These are phyloP conservation scores for Idaea biselata DNA, from an alignment of 2,888 invertebrate species.

Conservation along the genomic window DNA sequence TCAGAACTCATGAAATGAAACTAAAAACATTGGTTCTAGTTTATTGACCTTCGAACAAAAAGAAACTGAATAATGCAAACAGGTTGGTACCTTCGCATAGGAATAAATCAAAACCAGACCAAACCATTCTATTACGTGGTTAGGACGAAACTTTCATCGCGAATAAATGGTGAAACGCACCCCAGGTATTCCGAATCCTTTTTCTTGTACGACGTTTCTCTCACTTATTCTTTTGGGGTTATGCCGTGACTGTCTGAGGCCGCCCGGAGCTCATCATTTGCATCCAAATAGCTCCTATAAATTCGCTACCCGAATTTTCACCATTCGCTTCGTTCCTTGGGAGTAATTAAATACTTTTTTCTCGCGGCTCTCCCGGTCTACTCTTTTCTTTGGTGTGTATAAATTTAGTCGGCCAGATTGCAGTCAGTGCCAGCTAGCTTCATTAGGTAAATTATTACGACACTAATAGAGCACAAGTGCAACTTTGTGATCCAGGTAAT, in stretches of 20 bases:
- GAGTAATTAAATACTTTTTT: conserved; percentile 79
- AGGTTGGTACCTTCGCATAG: conserved; percentile 18
- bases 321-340: conserved; percentile 73
- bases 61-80: conserved; percentile 25
- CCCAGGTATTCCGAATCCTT: conserved; percentile 56
- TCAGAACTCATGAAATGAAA: conserved; percentile 2
- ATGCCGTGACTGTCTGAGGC: conserved; percentile 62
- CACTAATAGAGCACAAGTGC: conserved; percentile 33
- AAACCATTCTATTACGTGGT: conserved; percentile 42
- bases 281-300: conserved; percentile 80
- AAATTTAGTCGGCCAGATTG: conserved; percentile 68
- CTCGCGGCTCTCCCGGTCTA: conserved; percentile 48
- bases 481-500: conserved; percentile 2
- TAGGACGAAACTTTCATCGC: conserved; percentile 45
- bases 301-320: conserved; percentile 78
- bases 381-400: conserved; percentile 67
- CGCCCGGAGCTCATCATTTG: conserved; percentile 75
- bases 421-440: conserved; percentile 55
- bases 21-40: conserved; percentile 11
- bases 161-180: conserved; percentile 68
- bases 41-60: conserved; percentile 20
- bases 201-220: conserved; percentile 71
- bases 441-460: conserved; percentile 64
- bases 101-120: conserved; percentile 35
- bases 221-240: conserved; percentile 76